Conservation (phyloP, 2,797 vertebrate species). For the Megalops cyprinoides region DNA sequence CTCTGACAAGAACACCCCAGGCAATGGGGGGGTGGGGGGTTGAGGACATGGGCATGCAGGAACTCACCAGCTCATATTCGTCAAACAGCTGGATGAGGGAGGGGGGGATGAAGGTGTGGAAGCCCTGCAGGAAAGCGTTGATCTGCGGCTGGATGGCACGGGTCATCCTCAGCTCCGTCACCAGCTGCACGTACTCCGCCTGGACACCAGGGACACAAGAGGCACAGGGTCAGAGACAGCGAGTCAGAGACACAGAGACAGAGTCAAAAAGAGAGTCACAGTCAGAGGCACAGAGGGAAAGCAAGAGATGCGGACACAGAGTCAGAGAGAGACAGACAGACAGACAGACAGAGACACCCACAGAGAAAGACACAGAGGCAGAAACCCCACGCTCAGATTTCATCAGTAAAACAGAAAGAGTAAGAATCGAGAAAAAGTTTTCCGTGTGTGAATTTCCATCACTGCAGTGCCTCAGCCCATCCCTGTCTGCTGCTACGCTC, state of each 20-base stretch:
- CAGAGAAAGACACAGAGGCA: neutral
- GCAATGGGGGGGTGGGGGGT: neutral
- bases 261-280: neutral
- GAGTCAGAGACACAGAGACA: slow-evolving; percentile 16
- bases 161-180: slow-evolving; percentile 98
- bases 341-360: no score
- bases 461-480: slow-evolving; percentile 18
- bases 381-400: no score
- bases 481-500: slow-evolving; percentile 18
- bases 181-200: slow-evolving; percentile 97
- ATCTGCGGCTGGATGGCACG: slow-evolving; percentile 98
- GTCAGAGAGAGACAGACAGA: no score
- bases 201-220: slow-evolving; percentile 55
- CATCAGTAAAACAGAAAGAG: neutral
- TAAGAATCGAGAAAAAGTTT: neutral
- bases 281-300: neutral
- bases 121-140: slow-evolving; percentile 94
- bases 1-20: neutral
- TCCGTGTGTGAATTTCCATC: slow-evolving; percentile 4
- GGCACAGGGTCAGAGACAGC: neutral
- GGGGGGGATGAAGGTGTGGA: slow-evolving; percentile 96
- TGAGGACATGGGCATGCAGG: neutral
- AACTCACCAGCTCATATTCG: slow-evolving; percentile 95
- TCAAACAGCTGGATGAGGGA: slow-evolving; percentile 98
- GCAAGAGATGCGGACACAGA: neutral